phyloP scores from a whole-genome alignment of 1,140 invertebrate genomes.

The Luehdorfia chinensis region DNA sequence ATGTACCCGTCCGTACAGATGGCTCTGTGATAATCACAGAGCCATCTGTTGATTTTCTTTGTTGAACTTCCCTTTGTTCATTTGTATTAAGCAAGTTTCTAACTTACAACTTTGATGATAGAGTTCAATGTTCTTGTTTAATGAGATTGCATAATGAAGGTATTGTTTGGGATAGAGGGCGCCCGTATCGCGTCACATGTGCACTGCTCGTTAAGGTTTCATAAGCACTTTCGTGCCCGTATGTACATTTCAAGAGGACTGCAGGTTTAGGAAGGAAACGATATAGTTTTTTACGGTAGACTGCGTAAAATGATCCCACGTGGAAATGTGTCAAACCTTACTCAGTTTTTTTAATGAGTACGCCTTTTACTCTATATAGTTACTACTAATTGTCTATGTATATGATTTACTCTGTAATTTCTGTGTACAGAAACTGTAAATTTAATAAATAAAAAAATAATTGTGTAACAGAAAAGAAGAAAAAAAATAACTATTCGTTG shows the following conservation, averaged over 20 bases:
- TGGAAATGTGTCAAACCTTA: not conserved
- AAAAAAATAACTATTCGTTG: too few species aligned
- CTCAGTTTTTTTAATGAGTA: too few species aligned
- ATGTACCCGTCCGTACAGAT: slow-evolving; percentile 35
- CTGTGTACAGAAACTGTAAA: too few species aligned
- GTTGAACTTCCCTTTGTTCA: slow-evolving; percentile 37
- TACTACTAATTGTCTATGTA: too few species aligned
- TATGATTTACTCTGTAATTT: too few species aligned
- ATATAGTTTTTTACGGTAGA: slow-evolving; percentile 1
- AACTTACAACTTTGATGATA: slow-evolving; percentile 35
- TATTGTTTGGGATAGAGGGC: slow-evolving; percentile 47
- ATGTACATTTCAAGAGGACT: slow-evolving; percentile 24
- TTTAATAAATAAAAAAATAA: too few species aligned
- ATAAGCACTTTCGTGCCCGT: slow-evolving; percentile 50
- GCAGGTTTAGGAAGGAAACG: slow-evolving; percentile 2
- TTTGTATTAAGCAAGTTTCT: slow-evolving; percentile 24
- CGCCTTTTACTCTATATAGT: too few species aligned
- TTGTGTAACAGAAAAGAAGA: too few species aligned
- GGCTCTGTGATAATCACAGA: too few species aligned
- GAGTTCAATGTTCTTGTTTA: slow-evolving; percentile 38
- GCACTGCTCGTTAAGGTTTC: slow-evolving; percentile 49
- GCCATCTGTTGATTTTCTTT: slow-evolving; percentile 61
- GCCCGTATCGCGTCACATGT: slow-evolving; percentile 49
- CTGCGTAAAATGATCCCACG: slow-evolving; percentile 4
- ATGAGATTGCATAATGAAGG: slow-evolving; percentile 43